phyloP scores from a whole-genome alignment of 2,113 vertebrate species.

The Sakesphorus luctuosus region DNA sequence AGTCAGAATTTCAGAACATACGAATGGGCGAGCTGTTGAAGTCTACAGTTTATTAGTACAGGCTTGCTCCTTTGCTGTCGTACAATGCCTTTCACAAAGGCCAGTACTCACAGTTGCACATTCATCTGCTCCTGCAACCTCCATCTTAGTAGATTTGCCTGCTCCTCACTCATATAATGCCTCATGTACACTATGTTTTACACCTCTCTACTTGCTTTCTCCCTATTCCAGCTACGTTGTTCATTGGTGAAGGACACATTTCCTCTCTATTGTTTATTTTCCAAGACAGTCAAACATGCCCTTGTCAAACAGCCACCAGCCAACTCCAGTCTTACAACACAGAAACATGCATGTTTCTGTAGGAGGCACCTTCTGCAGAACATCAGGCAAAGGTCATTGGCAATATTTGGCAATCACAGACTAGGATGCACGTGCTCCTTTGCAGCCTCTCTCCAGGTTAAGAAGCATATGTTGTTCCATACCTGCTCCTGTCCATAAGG shows the following conservation, averaged over 20 bases:
- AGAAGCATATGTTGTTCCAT: neutral
- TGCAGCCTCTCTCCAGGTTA: neutral
- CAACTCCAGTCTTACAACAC: neutral
- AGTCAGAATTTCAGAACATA: neutral
- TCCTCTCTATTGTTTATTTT: neutral
- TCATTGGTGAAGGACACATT: neutral
- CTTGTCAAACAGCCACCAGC: neutral
- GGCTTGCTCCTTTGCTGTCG: neutral
- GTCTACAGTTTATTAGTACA: neutral
- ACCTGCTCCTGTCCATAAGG: neutral
- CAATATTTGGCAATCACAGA: neutral
- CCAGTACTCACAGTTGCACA: neutral
- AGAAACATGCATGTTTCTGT: neutral
- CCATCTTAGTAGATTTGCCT: neutral
- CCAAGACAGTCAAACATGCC: neutral
- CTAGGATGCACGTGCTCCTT: neutral
- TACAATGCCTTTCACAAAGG: neutral
- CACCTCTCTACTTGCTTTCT: neutral
- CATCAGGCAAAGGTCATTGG: neutral
- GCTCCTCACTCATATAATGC: neutral
- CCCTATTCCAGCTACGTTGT: neutral
- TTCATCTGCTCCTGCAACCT: neutral
- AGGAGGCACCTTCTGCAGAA: neutral
- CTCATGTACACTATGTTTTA: neutral
- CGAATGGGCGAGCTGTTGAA: neutral